These are phyloP conservation scores for Leptinotarsa defecta DNA, from an alignment of 1,140 invertebrate species.

Conservation along the genomic window DNA sequence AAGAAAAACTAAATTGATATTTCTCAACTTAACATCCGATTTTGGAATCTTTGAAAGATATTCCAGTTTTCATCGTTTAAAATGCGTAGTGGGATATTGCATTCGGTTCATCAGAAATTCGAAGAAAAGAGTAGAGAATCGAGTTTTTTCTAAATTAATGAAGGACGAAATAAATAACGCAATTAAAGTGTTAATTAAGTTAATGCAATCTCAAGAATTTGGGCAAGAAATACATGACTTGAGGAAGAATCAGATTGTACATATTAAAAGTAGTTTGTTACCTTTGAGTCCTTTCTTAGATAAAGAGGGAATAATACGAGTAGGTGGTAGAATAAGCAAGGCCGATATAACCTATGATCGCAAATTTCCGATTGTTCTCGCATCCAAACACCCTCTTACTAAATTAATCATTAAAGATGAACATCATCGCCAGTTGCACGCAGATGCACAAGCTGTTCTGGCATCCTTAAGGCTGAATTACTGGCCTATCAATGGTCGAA, in stretches of 20 bases:
- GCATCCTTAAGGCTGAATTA: conserved; percentile 35
- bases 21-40: conserved; percentile 10
- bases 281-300: conserved; percentile 28
- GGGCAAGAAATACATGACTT: not conserved
- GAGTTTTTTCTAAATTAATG: not conserved
- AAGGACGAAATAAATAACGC: not conserved
- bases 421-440: conserved; percentile 37
- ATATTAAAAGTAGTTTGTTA: conserved; percentile 27
- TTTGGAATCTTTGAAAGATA: conserved; percentile 10
- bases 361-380: conserved; percentile 48
- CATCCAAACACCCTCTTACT: conserved; percentile 33
- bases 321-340: conserved; percentile 54
- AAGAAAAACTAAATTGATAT: not conserved
- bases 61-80: not conserved
- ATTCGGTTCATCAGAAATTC: conserved; percentile 21
- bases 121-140: conserved; percentile 7
- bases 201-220: conserved; percentile 16
- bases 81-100: conserved; percentile 14
- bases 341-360: conserved; percentile 39
- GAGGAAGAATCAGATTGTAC: conserved; percentile 15
- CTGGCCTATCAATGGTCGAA: conserved; percentile 38
- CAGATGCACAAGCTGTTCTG: conserved; percentile 36
- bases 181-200: not conserved
- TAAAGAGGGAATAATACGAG: conserved; percentile 44
- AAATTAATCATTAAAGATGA: conserved; percentile 39